Percentiles rank a stretch among this genome's conserved stretches.
These are phyloP conservation scores for Lochmaea crataegi DNA, from an alignment of 2,888 invertebrate genomes.

Conservation along the genomic window DNA sequence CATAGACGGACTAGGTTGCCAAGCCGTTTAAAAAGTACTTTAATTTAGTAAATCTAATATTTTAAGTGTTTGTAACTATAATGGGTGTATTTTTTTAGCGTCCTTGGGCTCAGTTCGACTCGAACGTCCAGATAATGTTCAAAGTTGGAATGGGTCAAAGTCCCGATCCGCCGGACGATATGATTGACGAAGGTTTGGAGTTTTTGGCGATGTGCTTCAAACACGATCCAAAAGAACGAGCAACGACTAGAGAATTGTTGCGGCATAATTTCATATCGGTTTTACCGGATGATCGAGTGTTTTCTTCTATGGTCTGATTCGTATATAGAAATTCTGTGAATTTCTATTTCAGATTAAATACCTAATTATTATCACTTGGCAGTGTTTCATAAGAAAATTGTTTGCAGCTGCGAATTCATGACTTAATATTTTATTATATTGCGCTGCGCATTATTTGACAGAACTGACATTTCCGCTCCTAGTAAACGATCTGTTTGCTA, in stretches of 20 bases:
- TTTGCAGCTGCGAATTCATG: not conserved
- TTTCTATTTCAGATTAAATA: slow-evolving; percentile 8
- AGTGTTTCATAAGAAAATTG: not conserved
- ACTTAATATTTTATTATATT: too few species aligned
- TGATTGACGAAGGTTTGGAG: slow-evolving; percentile 85
- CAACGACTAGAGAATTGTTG: slow-evolving; percentile 77
- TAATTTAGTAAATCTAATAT: too few species aligned
- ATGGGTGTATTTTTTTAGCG: slow-evolving; percentile 75
- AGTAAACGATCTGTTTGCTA: too few species aligned
- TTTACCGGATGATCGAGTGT: slow-evolving; percentile 3
- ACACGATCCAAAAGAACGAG: slow-evolving; percentile 81
- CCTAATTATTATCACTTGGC: not conserved
- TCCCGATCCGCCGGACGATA: slow-evolving; percentile 78
- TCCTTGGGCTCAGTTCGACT: slow-evolving; percentile 93
- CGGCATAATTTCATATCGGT: slow-evolving; percentile 77
- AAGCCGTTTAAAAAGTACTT: too few species aligned
- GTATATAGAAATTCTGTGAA: slow-evolving; percentile 7
- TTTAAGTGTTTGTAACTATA: too few species aligned
- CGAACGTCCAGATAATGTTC: slow-evolving; percentile 95
- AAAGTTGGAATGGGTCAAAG: slow-evolving; percentile 93
- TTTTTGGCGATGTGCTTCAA: slow-evolving; percentile 84
- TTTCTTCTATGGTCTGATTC: not conserved
- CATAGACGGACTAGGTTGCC: too few species aligned
- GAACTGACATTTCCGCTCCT: too few species aligned
- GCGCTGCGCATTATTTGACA: too few species aligned